Base-by-base conservation (phyloP, 2,888 invertebrate genomes). In the Zonitis immaculata region DNA sequence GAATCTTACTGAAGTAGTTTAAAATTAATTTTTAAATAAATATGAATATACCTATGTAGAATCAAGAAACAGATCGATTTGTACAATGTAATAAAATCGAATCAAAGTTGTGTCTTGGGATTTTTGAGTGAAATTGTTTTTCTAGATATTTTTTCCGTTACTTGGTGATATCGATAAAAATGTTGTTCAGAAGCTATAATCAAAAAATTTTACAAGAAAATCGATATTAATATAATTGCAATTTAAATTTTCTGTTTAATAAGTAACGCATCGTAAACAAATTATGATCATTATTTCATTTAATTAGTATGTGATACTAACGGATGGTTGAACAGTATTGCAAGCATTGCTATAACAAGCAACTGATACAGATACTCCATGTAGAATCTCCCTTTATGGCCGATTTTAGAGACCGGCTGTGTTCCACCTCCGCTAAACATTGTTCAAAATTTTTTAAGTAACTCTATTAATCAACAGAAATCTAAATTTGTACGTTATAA, bases 351-450 rank as follows among this genome's bases (percentile, higher is more conserved):
- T 49, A 55, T 57, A 55, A 57, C 47, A 55, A 55, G 52, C 57
- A 57, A 55, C 52, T 57, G 54, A 54, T 57, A 44, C 52, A 52
- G 47, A 39, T 49, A 32, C 52, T 54, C 54, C 50, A 54, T 55
- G 54, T 55, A 54, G 49, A 54, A 54, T 45, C 52, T 44, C 49
- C 54, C 48, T 57, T 57, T 55, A 55, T 52, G 50, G 55, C 44
- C 52, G 47, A 57, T 55, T 57, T 57, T 57, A 55, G 47, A 49
- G 42, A 52, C 54, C 48, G 54, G 44, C 27, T 57, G 48, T 57
- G 57, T 55, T 55, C 57, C 54, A 55, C 54, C 54, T 57, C 52
- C 44, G 48, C 49, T 35, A 49, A 55, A 47, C 52, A 55, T 57
- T 50, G 42, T 50, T 47, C 50, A 49, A 52, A 54, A 54, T 54